phyloP scores from a whole-genome alignment of 2,888 invertebrate genomes.

The Dusona sp. region DNA sequence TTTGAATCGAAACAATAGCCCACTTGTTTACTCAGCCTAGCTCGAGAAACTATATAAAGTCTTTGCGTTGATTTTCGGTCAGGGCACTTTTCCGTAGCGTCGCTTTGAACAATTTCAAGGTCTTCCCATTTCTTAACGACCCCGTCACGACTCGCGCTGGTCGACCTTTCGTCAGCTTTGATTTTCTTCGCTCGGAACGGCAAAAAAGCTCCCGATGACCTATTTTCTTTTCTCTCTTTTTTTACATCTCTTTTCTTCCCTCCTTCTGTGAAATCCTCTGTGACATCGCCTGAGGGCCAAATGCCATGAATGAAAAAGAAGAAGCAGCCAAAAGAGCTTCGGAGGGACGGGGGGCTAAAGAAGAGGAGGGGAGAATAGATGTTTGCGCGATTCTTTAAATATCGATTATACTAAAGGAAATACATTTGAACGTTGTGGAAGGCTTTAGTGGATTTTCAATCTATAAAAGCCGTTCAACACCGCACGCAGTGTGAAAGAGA shows the following conservation, averaged over 20 bases:
- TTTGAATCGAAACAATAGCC: neutral
- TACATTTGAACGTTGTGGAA: conserved; percentile 17
- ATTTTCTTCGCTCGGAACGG: conserved; percentile 22
- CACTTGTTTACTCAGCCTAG: neutral
- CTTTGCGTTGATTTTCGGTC: neutral
- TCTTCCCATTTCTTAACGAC: conserved; percentile 32
- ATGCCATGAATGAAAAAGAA: conserved; percentile 29
- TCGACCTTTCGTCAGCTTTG: conserved; percentile 33
- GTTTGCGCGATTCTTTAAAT: conserved; percentile 52
- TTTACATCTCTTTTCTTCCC: conserved; percentile 4
- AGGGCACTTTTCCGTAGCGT: neutral
- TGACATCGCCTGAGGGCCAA: conserved; percentile 42
- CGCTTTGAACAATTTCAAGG: conserved; percentile 31
- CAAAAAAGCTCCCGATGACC: conserved; percentile 38
- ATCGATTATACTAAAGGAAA: conserved; percentile 48
- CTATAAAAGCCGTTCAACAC: conserved; percentile 20
- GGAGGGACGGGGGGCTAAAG: neutral
- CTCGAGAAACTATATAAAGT: neutral
- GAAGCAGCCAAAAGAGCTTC: conserved; percentile 10
- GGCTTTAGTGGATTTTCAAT: conserved; percentile 19
- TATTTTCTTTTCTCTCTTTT: conserved; percentile 7
- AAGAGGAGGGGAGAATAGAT: neutral
- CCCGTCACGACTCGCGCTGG: conserved; percentile 15
- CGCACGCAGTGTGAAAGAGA: conserved; percentile 1
- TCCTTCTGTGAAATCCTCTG: conserved; percentile 11